Evolutionary conservation across 92 coral and sea anemone species (phyloP).

Genomic region (Bergia sp.): DNA sequence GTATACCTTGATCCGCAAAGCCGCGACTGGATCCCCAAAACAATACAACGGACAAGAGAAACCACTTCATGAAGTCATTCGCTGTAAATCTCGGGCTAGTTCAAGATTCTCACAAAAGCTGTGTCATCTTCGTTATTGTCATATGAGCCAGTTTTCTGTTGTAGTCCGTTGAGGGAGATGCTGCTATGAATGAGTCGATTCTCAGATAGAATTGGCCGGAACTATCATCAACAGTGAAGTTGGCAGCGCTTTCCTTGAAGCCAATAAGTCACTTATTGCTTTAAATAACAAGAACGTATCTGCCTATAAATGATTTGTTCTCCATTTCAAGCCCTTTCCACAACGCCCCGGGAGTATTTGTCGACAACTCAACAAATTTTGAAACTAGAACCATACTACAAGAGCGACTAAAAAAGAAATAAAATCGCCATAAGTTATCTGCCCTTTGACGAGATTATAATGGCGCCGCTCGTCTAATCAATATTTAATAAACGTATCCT

Average conservation of each 20-base stretch:
- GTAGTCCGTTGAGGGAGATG: background rate
- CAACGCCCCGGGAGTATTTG: background rate
- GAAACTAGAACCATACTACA: background rate
- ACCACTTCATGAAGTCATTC: constrained; percentile 42
- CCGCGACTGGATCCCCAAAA: background rate
- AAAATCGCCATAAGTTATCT: background rate
- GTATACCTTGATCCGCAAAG: constrained; percentile 14
- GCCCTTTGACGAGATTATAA: background rate
- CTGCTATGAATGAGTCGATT: background rate
- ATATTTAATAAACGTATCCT: background rate
- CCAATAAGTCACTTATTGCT: background rate
- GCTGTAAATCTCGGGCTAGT: background rate
- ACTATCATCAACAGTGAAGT: background rate
- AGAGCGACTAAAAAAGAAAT: background rate
- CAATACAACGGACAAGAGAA: background rate
- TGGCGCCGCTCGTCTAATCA: constrained; percentile 3
- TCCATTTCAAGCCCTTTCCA: background rate
- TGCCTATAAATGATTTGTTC: background rate
- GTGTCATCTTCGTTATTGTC: background rate
- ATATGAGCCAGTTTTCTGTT: background rate
- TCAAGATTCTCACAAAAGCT: background rate
- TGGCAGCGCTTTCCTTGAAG: background rate
- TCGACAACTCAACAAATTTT: background rate
- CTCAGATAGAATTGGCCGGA: background rate
- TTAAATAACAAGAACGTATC: background rate